Conservation (phyloP, 2,888 invertebrate species). For the Torymus auratus region DNA sequence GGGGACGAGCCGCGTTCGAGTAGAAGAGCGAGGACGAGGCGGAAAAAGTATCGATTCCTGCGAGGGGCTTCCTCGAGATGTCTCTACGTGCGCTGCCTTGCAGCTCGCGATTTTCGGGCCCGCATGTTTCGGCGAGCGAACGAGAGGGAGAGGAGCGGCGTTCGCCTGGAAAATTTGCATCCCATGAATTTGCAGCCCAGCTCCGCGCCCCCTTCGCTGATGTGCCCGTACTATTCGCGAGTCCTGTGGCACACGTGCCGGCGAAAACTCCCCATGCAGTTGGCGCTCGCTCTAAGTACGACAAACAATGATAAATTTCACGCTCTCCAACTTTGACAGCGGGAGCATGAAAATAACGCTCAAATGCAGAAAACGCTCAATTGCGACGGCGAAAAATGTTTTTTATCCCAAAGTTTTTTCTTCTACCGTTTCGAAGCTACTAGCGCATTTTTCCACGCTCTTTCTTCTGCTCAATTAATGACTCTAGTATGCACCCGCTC, state of each 20-base stretch:
- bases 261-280: constrained; percentile 2
- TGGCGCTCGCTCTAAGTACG: background rate
- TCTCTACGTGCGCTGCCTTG: constrained; percentile 5
- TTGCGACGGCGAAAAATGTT: constrained; percentile 10
- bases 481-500: too few species aligned
- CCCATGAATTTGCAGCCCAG: constrained; percentile 48
- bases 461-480: too few species aligned
- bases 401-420: background rate
- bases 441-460: too few species aligned
- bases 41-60: constrained; percentile 52
- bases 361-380: background rate
- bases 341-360: background rate
- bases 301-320: constrained; percentile 55
- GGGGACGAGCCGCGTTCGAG: background rate
- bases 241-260: background rate
- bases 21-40: constrained; percentile 12
- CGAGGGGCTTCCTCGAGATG: too few species aligned
- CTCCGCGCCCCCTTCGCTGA: background rate
- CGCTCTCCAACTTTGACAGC: constrained; percentile 11
- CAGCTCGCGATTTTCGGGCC: constrained; percentile 45
- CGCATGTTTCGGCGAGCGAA: constrained; percentile 35
- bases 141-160: constrained; percentile 28
- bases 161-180: constrained; percentile 69
- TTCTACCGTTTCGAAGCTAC: background rate
- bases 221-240: constrained; percentile 44